Conservation (phyloP, 1,140 invertebrate genomes). For the Aphidius gifuensis region DNA sequence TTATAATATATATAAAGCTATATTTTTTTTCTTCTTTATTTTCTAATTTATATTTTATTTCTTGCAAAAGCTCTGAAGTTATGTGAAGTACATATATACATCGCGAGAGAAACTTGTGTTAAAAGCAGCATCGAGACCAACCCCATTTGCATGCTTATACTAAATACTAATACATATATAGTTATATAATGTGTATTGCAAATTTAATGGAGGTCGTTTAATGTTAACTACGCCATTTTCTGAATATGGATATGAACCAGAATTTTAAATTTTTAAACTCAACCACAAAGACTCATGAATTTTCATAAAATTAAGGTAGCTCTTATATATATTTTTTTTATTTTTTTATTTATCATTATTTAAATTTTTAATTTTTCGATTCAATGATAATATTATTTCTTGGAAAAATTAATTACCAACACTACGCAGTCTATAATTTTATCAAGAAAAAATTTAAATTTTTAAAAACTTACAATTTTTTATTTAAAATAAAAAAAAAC, state of each 20-base stretch:
- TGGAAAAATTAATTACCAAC: too few relatives aligned
- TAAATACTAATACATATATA: slow-evolving; percentile 4
- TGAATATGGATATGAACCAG: slow-evolving; percentile 49
- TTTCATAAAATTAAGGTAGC: slow-evolving; percentile 40
- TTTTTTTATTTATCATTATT: slow-evolving; percentile 15
- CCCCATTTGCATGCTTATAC: too few relatives aligned
- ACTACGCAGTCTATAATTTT: too few relatives aligned
- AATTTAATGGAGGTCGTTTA: slow-evolving; percentile 52
- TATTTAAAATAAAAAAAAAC: too few relatives aligned
- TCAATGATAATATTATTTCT: background rate
- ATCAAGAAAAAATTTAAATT: too few relatives aligned
- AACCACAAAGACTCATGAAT: slow-evolving; percentile 44
- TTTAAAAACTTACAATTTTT: too few relatives aligned
- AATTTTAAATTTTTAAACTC: slow-evolving; percentile 45
- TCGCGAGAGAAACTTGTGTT: slow-evolving; percentile 1
- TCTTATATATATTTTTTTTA: slow-evolving; percentile 4
- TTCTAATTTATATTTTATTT: background rate
- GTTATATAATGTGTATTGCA: slow-evolving; percentile 19
- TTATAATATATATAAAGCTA: background rate
- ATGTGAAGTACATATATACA: background rate
- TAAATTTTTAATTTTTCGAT: slow-evolving; percentile 13
- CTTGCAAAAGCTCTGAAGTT: slow-evolving; percentile 6
- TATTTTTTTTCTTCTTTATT: background rate
- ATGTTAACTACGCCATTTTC: slow-evolving; percentile 56
- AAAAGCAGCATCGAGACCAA: background rate